Evolutionary conservation across 2,113 vertebrate genomes (phyloP).

Genomic region (Pagrus major): DNA sequence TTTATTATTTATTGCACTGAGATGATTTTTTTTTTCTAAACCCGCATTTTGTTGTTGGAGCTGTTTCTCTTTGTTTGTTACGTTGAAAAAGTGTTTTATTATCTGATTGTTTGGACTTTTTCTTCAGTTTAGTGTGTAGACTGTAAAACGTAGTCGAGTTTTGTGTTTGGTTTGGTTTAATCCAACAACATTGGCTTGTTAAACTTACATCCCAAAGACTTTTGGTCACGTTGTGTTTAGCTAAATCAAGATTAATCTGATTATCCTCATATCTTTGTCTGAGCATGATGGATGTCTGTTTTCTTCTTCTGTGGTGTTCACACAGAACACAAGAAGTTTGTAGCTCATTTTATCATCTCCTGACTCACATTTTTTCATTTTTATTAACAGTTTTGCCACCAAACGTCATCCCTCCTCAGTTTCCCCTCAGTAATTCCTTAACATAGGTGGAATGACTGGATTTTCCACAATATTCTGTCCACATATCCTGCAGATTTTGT

Average conservation of each 20-base stretch:
- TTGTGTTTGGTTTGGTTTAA: no score
- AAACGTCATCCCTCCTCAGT: neutral
- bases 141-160: no score
- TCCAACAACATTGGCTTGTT: no score
- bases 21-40: neutral
- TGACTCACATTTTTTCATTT: neutral
- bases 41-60: neutral
- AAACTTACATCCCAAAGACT: no score
- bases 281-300: neutral
- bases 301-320: neutral
- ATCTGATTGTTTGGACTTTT: conserved; percentile 1
- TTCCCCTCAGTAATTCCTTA: neutral
- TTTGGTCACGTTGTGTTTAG: no score
- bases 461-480: no score
- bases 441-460: neutral
- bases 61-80: neutral
- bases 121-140: no score
- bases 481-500: neutral
- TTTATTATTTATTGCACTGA: conserved; percentile 28
- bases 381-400: neutral
- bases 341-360: neutral
- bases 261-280: neutral
- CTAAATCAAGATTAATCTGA: no score
- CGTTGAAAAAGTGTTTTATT: neutral
- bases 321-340: neutral